Conservation (phyloP, 2,888 invertebrate species). For the Colostygia pectinataria region DNA sequence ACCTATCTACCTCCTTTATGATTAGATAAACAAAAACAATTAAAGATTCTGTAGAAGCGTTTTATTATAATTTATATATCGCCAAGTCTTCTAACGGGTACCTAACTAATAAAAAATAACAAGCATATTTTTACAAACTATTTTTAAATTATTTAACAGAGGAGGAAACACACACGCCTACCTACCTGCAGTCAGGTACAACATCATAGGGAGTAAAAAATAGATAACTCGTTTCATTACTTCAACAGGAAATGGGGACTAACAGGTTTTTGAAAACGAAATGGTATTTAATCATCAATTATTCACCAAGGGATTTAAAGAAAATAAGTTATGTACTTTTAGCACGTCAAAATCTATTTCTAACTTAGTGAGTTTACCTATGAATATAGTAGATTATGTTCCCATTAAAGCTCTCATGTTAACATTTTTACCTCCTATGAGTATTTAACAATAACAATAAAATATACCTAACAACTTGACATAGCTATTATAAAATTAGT, state of each 20-base stretch:
- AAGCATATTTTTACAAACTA: conserved; percentile 3
- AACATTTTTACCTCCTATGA: conserved; percentile 28
- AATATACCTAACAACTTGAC: not conserved
- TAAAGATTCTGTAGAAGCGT: conserved; percentile 22
- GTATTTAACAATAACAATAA: conserved; percentile 21
- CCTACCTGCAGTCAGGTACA: no score
- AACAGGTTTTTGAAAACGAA: no score
- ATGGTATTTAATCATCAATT: not conserved
- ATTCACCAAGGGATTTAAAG: not conserved
- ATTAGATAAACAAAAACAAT: not conserved
- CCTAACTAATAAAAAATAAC: no score
- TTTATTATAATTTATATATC: conserved; percentile 19
- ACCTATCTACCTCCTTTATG: no score
- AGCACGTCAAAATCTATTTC: conserved; percentile 6
- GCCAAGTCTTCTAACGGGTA: no score
- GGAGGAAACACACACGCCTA: not conserved
- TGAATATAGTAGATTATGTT: conserved; percentile 20
- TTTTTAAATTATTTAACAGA: not conserved
- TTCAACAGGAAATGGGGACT: conserved; percentile 1
- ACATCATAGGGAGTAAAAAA: conserved; percentile 27
- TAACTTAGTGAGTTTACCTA: conserved; percentile 15
- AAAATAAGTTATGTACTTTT: conserved; percentile 3
- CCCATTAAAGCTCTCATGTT: conserved; percentile 26
- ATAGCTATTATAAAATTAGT: not conserved
- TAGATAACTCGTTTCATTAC: conserved; percentile 7